Base-by-base conservation (phyloP, 2,113 vertebrate genomes). In the Colistium nudipinnis region DNA sequence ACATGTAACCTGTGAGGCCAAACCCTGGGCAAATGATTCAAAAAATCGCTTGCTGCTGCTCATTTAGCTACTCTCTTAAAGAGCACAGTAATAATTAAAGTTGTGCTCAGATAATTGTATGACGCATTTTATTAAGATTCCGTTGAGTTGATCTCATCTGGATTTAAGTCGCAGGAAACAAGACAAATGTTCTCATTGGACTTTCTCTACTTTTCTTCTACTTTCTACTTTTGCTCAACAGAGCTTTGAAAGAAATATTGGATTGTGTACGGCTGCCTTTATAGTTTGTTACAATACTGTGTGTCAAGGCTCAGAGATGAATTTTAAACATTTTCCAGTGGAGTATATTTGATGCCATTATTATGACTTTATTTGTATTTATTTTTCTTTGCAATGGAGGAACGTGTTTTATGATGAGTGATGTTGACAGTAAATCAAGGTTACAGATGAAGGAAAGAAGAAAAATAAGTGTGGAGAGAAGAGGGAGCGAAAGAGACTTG, bases 371-470 rank as follows among this genome's bases (percentile, higher is more conserved):
- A 14, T 33, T 47, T n/a, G n/a, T n/a, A n/a, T n/a, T 11, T 44
- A 14, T 41, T 47, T 10, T 38, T 16, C 49, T 70, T 64, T 47
- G 16, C 11, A 27, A 25, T 4, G 39, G 13, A 48, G 68, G 17
- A 48, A 35, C 19, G 27, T 44, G 20, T 36, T 47, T 67, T 54
- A 5, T 49, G 44, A 69, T 74, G 41, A 65, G 30, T 33, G 24
- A 56, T 38, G 31, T 13, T 45, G 63, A 59, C 20, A 24, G 13
- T 43, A 41, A 59, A 47, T 39, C 10, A 8, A 62, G 28, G 41
- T 57, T 69, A 22, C n/a, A 72, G 59, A 65, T 33, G 25, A 65
- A 39, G 62, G 31, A 39, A 33, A 69, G 19, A 64, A 2, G 45
- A 61, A 28, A 27, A 38, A 72, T 17, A 68, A 3, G 12, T 8